These are phyloP conservation scores for Poecilia velifera DNA, from an alignment of 2,797 vertebrate genomes.

Conservation along the genomic window DNA sequence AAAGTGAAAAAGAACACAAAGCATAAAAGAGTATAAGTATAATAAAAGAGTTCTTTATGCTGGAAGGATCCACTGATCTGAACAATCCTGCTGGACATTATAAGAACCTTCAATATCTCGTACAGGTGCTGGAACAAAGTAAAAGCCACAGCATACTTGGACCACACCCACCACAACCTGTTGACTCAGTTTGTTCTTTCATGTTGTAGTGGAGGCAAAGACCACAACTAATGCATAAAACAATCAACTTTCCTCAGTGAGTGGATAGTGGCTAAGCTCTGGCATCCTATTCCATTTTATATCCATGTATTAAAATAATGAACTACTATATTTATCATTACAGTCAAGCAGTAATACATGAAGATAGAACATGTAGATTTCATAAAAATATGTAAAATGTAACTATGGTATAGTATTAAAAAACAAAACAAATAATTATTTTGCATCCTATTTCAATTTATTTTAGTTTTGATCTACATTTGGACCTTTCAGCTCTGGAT, in stretches of 20 bases:
- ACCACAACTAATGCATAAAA: background rate
- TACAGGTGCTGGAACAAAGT: slow-evolving; percentile 18
- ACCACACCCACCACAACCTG: background rate
- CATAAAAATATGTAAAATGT: too few species aligned
- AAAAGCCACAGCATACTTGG: background rate
- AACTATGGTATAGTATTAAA: background rate
- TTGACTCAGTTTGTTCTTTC: background rate
- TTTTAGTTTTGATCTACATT: too few species aligned
- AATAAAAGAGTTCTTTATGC: background rate
- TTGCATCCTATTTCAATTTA: too few species aligned
- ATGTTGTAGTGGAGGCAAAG: background rate
- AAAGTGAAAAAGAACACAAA: background rate
- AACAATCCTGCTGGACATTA: background rate
- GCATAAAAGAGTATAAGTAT: background rate
- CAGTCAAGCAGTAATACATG: background rate
- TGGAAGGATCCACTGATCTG: background rate
- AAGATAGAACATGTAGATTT: too few species aligned
- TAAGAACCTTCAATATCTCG: background rate
- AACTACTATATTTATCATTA: background rate
- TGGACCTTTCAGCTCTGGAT: too few species aligned
- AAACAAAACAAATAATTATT: too few species aligned
- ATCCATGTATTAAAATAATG: background rate
- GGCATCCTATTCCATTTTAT: background rate
- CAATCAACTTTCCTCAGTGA: background rate
- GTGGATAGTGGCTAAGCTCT: background rate